A percentile compares a stretch with the other conserved stretches of the same genome.
phyloP scores from a whole-genome alignment of 2,888 invertebrate genomes.

The Polydrusus cervinus region DNA sequence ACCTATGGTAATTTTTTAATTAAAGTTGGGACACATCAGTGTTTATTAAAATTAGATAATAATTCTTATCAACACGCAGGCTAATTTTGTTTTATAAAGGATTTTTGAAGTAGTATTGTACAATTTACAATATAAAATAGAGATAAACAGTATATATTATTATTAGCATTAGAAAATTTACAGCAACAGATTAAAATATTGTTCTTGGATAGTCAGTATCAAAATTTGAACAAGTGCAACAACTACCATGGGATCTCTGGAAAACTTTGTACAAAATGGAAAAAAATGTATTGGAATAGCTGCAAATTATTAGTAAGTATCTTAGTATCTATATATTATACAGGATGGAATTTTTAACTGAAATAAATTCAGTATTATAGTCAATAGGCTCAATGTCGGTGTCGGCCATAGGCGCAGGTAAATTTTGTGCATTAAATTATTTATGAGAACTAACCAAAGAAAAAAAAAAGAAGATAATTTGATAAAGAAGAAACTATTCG shows the following conservation, averaged over 20 bases:
- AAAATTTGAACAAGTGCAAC: background rate
- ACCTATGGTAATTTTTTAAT: background rate
- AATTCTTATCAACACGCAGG: background rate
- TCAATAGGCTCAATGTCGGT: no score
- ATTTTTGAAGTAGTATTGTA: background rate
- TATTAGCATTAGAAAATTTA: background rate
- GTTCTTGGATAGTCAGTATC: no score
- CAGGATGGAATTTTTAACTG: no score
- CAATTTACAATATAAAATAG: background rate
- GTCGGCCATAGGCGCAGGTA: no score
- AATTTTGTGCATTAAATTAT: no score
- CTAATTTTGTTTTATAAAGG: background rate
- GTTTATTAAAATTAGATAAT: background rate
- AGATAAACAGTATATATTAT: background rate
- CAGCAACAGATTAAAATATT: background rate
- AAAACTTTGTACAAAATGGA: conserved; percentile 68
- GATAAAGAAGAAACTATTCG: no score
- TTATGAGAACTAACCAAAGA: no score
- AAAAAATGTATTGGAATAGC: conserved; percentile 80
- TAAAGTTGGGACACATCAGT: background rate
- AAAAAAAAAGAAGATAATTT: no score
- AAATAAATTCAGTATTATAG: no score
- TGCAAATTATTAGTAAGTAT: conserved; percentile 77
- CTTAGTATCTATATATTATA: no score
- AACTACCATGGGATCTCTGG: conserved; percentile 32